phyloP scores from a whole-genome alignment of 2,113 vertebrate species.

The Scatophagus argus region DNA sequence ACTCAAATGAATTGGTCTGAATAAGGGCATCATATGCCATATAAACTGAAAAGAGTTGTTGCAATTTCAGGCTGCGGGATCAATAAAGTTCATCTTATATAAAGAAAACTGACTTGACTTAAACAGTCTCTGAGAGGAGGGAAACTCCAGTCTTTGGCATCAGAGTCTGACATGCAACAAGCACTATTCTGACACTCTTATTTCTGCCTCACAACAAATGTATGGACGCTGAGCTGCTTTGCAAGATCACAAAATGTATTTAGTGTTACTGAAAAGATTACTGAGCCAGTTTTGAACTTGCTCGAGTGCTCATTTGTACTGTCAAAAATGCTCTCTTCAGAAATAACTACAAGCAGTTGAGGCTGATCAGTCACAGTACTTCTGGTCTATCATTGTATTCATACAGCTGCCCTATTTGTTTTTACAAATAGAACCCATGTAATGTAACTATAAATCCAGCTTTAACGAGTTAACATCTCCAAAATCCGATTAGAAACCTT shows the following conservation, averaged over 20 bases:
- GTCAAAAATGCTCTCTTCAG: background rate
- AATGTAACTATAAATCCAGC: conserved; percentile 11
- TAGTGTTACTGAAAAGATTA: background rate
- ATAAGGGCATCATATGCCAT: background rate
- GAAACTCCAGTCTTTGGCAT: conserved; percentile 8
- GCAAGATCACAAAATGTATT: background rate
- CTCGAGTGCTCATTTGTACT: background rate
- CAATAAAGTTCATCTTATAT: too few species aligned
- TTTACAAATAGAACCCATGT: background rate
- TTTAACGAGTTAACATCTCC: conserved; percentile 25
- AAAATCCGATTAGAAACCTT: conserved; percentile 40
- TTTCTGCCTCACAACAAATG: background rate
- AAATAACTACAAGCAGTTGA: background rate
- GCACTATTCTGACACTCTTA: background rate
- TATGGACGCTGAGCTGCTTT: background rate
- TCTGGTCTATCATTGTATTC: background rate
- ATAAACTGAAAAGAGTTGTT: background rate
- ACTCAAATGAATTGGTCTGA: background rate
- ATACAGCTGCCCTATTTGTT: background rate
- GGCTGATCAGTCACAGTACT: background rate
- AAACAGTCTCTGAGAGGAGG: conserved; percentile 5
- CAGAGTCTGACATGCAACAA: background rate
- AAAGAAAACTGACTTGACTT: background rate
- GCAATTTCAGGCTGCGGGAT: background rate
- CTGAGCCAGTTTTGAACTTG: background rate